Percentiles rank a stretch among this genome's conserved stretches.
Conservation (phyloP, 1,140 invertebrate genomes). For the Berghia stephanieae region DNA sequence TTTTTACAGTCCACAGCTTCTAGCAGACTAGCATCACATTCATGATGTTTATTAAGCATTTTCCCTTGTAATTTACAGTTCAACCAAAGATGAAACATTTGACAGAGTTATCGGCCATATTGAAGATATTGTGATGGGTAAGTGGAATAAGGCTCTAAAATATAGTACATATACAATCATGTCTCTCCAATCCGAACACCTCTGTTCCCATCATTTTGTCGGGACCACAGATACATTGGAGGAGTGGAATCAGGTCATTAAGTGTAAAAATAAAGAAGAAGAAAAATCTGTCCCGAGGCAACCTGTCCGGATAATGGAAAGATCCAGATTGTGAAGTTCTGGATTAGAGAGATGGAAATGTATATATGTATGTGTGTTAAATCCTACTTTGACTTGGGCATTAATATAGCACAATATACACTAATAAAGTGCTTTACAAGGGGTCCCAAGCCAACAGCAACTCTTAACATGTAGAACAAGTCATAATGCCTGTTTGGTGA, state of each 20-base stretch:
- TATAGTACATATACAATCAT: neutral
- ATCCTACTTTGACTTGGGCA: too few species aligned
- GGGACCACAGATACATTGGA: neutral
- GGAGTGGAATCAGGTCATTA: neutral
- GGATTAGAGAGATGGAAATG: too few species aligned
- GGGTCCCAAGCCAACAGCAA: too few species aligned
- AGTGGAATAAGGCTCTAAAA: constrained; percentile 5
- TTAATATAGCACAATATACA: too few species aligned
- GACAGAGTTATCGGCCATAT: constrained; percentile 75
- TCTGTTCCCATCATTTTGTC: neutral
- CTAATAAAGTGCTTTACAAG: too few species aligned
- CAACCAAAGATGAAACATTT: constrained; percentile 67
- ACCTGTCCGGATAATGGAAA: neutral
- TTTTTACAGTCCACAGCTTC: neutral
- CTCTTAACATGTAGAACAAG: too few species aligned
- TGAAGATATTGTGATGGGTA: constrained; percentile 78
- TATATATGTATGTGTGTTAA: too few species aligned
- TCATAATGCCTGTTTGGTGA: too few species aligned
- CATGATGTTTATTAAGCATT: neutral
- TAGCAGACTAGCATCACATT: neutral
- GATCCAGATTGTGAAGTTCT: too few species aligned
- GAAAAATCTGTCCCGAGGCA: neutral
- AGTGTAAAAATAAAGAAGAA: neutral
- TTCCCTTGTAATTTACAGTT: constrained; percentile 45
- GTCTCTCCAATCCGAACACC: neutral